Evolutionary conservation across 2,888 invertebrate genomes (phyloP).

Genomic region (Drosophila diplacantha): DNA sequence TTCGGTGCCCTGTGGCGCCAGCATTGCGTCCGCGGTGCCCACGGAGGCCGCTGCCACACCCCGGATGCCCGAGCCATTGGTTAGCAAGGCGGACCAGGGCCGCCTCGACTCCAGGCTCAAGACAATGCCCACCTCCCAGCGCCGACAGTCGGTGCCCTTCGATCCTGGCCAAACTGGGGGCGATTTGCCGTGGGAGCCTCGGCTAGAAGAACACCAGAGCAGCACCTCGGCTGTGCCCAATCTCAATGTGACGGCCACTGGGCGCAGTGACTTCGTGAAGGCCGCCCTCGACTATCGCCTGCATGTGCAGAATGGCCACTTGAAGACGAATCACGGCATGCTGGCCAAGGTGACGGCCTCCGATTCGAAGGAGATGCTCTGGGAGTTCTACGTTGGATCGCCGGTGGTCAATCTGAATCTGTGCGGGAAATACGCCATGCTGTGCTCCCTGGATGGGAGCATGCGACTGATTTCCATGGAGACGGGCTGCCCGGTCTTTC

Average conservation of each 20-base stretch:
- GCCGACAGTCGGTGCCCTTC: conserved; percentile 43
- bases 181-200: conserved; percentile 42
- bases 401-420: conserved; percentile 76
- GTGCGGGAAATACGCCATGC: conserved; percentile 74
- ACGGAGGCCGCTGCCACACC: conserved; percentile 31
- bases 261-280: conserved; percentile 74
- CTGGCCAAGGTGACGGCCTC: conserved; percentile 80
- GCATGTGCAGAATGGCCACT: conserved; percentile 78
- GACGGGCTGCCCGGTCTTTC: conserved; percentile 74
- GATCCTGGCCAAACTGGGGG: conserved; percentile 36
- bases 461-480: conserved; percentile 72
- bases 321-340: conserved; percentile 81
- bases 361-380: conserved; percentile 79
- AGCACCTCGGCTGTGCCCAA: conserved; percentile 50
- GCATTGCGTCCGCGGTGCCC: conserved; percentile 3
- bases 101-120: conserved; percentile 72
- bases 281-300: conserved; percentile 78
- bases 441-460: conserved; percentile 77
- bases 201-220: conserved; percentile 37
- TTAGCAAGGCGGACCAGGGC: conserved; percentile 67
- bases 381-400: conserved; percentile 83
- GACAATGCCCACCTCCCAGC: conserved; percentile 52
- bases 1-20: conserved; percentile 16
- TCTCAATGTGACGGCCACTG: conserved; percentile 59
- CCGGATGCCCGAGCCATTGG: conserved; percentile 51